Percentiles rank a stretch among this genome's conserved stretches.
phyloP scores from a whole-genome alignment of 37 sponge, comb jelly and placozoan genomes.

The Beroe forskalii region DNA sequence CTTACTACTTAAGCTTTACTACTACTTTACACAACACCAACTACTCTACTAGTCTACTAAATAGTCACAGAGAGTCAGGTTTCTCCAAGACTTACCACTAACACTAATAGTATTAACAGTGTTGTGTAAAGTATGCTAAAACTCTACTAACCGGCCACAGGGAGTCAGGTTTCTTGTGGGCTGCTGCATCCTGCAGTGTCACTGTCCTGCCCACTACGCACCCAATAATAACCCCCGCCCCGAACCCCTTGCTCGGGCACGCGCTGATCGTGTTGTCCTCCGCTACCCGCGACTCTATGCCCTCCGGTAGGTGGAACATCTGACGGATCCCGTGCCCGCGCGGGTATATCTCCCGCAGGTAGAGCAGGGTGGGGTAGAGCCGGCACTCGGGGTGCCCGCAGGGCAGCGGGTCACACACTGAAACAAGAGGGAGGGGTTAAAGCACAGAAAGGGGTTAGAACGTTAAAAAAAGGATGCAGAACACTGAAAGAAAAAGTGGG shows the following conservation, averaged over 20 bases:
- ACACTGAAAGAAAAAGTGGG: no score
- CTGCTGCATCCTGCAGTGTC: slow-evolving; percentile 49
- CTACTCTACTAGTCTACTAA: no score
- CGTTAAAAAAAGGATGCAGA: not conserved
- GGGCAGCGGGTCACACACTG: slow-evolving; percentile 58
- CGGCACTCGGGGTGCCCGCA: slow-evolving; percentile 61
- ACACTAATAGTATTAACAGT: no score
- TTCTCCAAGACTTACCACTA: no score
- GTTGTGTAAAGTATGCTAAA: not conserved
- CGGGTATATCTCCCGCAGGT: slow-evolving; percentile 60
- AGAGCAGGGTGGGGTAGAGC: slow-evolving; percentile 64
- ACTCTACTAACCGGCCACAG: slow-evolving; percentile 35
- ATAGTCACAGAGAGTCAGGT: no score
- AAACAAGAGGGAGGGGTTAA: not conserved
- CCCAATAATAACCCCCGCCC: slow-evolving; percentile 60
- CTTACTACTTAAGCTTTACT: no score
- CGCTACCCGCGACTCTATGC: slow-evolving; percentile 43
- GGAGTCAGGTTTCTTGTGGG: slow-evolving; percentile 66
- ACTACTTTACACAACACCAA: no score
- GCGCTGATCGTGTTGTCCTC: slow-evolving; percentile 63
- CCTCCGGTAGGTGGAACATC: slow-evolving; percentile 63
- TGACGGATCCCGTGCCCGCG: slow-evolving; percentile 62
- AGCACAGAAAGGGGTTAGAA: not conserved
- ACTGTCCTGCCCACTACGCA: slow-evolving; percentile 55
- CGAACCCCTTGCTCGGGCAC: slow-evolving; percentile 60